Base-by-base conservation (phyloP, 2,113 vertebrate species). In the Grallaria varia region DNA sequence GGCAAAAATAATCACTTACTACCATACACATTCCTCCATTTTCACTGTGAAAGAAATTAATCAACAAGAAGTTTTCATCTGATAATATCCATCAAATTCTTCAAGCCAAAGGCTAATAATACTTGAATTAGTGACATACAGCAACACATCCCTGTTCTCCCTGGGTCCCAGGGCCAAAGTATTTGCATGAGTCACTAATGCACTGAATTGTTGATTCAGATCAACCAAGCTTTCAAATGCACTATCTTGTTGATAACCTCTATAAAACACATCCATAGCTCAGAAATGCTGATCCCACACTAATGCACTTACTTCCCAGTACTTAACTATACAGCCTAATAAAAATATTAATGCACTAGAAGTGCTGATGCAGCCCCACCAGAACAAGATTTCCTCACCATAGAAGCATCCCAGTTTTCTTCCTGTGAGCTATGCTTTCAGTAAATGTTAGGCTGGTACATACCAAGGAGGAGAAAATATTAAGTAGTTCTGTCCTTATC, bases 281-380 rank as follows among this genome's bases (percentile, higher is more conserved):
- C 39, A 94, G 87, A 96, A 96, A 87, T 33, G 90, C 90, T 93
- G 88, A 96, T 80, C 82, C 82, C 66, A 73, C 71, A n/a, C 83
- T 93, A 92, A 93, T 73, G 92, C 80, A 80, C 40, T 92, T 71
- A 88, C 76, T 91, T 94, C 79, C 73, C 60, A 85, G 76, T 79
- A 93, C 79, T 90, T 55, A 91, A 64, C 79, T 63, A 47, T 39
- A 88, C n/a, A 77, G 78, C 58, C 82, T 85, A 92, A 97, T 95
- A 95, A 95, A 96, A 97, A 90, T 78, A 96, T 87, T 90, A 96
- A 96, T 93, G 90, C 74, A 72, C 66, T 37, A 50, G 64, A 95
- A 96, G 45, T 95, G 91, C 95, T 96, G 94, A 97, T 77, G 84
- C 83, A 93, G 81, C 40, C 44, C 76, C 68, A 89, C 92, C 92